Percentiles rank a stretch among this genome's conserved stretches.
These are phyloP conservation scores for Drosophila arawakana DNA, from an alignment of 1,140 invertebrate genomes.

Conservation along the genomic window DNA sequence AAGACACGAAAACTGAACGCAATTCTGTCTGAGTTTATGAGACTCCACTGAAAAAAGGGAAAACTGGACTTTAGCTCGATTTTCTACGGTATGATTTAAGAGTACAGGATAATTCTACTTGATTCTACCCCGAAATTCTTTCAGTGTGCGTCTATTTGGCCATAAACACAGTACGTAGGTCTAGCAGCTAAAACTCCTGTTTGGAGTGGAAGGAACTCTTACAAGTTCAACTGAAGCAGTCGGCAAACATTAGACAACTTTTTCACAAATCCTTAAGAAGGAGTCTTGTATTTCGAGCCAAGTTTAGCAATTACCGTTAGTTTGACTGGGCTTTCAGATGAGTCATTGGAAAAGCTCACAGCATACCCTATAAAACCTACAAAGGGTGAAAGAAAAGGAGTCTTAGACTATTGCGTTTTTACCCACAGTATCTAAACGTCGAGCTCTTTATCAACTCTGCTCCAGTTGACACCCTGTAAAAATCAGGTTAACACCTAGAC, in stretches of 20 bases:
- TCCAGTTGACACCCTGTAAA: slow-evolving; percentile 62
- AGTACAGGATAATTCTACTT: no score
- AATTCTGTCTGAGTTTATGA: slow-evolving; percentile 11
- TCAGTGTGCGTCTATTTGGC: slow-evolving; percentile 42
- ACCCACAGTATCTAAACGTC: not conserved
- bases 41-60: not conserved
- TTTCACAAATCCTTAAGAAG: slow-evolving; percentile 34
- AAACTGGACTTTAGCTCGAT: no score
- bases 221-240: slow-evolving; percentile 14
- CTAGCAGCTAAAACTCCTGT: not conserved
- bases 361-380: not conserved
- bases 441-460: not conserved
- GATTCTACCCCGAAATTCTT: not conserved
- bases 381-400: not conserved
- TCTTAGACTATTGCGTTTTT: no score
- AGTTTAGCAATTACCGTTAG: slow-evolving; percentile 41
- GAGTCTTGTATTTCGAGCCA: slow-evolving; percentile 21
- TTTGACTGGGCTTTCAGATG: slow-evolving; percentile 9
- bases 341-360: slow-evolving; percentile 15
- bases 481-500: slow-evolving; percentile 45
- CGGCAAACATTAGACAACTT: slow-evolving; percentile 39
- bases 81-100: no score
- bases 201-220: not conserved
- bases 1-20: slow-evolving; percentile 11
- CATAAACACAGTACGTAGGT: slow-evolving; percentile 28